phyloP scores from a whole-genome alignment of 2,797 vertebrate species.

The Syngnathus acus region DNA sequence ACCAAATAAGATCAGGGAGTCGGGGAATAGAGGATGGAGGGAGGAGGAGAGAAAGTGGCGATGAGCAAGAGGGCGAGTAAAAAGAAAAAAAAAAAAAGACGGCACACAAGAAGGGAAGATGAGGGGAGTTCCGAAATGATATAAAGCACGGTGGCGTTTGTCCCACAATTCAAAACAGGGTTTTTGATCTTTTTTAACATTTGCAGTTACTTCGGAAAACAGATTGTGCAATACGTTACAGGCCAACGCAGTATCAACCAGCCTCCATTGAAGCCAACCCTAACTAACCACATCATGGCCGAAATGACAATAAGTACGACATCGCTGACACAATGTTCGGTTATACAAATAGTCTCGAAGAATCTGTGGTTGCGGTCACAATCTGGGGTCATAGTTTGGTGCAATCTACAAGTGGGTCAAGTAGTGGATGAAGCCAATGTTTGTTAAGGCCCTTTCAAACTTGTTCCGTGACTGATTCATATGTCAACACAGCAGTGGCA shows the following conservation, averaged over 20 bases:
- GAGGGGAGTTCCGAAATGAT: neutral
- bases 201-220: no score
- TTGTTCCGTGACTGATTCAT: neutral
- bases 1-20: conserved; percentile 60
- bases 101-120: conserved; percentile 1
- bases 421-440: neutral
- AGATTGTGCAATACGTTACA: no score
- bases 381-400: neutral
- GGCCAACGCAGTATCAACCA: no score
- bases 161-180: neutral
- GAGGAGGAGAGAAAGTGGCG: neutral
- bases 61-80: neutral
- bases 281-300: no score
- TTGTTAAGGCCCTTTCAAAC: neutral
- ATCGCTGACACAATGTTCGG: neutral
- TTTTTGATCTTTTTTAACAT: no score
- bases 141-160: neutral
- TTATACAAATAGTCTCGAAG: neutral
- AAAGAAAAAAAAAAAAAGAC: neutral
- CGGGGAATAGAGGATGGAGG: conserved; percentile 29
- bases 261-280: neutral
- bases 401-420: neutral
- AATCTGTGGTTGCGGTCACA: neutral
- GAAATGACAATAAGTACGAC: neutral
- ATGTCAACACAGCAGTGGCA: neutral